phyloP scores from a whole-genome alignment of 2,797 vertebrate species.

The Euthynnus affinis region DNA sequence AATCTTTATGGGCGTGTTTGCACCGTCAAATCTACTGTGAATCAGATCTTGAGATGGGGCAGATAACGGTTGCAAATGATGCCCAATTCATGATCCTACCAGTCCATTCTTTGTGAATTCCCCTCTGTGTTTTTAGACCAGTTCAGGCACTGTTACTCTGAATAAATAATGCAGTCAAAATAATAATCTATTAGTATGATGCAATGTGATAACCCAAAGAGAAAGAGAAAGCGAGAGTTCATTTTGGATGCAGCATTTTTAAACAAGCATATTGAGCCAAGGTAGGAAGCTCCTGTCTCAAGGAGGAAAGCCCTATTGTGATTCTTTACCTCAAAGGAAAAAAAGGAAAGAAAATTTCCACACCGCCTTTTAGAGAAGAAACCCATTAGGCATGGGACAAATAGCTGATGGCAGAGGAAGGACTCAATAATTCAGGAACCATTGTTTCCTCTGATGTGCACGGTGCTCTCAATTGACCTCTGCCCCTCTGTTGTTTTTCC shows the following conservation, averaged over 20 bases:
- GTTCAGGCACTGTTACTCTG: slow-evolving; percentile 13
- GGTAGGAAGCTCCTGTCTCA: slow-evolving; percentile 10
- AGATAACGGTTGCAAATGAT: too few relatives aligned
- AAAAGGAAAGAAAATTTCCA: slow-evolving; percentile 34
- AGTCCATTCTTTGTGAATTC: too few relatives aligned
- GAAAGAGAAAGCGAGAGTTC: slow-evolving; percentile 6
- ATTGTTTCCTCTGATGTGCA: slow-evolving; percentile 86
- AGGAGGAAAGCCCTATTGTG: slow-evolving; percentile 20
- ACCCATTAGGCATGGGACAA: slow-evolving; percentile 82
- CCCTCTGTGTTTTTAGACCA: slow-evolving; percentile 13
- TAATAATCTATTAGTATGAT: slow-evolving; percentile 42
- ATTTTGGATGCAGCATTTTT: slow-evolving; percentile 32
- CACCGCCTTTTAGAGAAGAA: slow-evolving; percentile 76
- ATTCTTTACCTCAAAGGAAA: slow-evolving; percentile 28
- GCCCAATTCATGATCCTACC: too few relatives aligned
- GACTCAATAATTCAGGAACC: slow-evolving; percentile 86
- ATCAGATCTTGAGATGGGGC: too few relatives aligned
- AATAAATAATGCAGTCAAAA: slow-evolving; percentile 54
- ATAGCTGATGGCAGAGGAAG: slow-evolving; percentile 83
- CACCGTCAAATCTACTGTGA: too few relatives aligned
- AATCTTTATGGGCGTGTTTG: too few relatives aligned
- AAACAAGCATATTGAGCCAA: slow-evolving; percentile 17
- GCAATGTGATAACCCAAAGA: slow-evolving; percentile 4
- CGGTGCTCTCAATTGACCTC: slow-evolving; percentile 80
- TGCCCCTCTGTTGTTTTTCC: slow-evolving; percentile 77